Evolutionary conservation across 2,113 vertebrate genomes (phyloP).

Genomic region (Mus musculus): GRCm39 chr12:76190001-76190500

Average conservation of each 20-base stretch:
- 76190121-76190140: neutral
- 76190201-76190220: neutral
- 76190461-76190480: neutral
- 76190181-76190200: neutral
- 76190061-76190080: neutral
- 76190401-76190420: no score
- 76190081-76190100: neutral
- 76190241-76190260: neutral
- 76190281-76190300: neutral
- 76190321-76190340: neutral
- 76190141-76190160: neutral
- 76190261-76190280: neutral
- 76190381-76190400: neutral
- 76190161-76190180: neutral
- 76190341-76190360: neutral
- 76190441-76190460: neutral
- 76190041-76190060: neutral
- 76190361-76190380: neutral
- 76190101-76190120: constrained; percentile 7
- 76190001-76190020: neutral
- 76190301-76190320: neutral
- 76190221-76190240: neutral
- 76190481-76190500: neutral
- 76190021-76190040: neutral
- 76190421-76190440: neutral